These are phyloP conservation scores for Corapipo altera DNA, from an alignment of 2,113 vertebrate genomes.

Conservation along the genomic window DNA sequence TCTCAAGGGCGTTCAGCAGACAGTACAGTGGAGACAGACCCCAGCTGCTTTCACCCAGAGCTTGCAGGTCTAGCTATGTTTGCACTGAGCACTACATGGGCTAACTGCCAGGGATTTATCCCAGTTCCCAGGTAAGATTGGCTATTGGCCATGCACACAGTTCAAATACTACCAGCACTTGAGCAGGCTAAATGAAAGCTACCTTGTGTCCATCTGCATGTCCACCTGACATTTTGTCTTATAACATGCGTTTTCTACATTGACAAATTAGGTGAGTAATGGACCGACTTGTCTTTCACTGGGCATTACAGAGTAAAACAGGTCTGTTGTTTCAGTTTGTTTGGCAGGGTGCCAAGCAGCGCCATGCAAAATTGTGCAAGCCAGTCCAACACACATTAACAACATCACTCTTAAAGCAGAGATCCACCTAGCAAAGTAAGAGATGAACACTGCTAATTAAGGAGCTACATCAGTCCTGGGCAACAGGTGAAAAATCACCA, in stretches of 20 bases:
- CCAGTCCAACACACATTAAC: not conserved
- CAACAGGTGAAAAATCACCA: not conserved
- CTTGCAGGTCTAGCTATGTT: not conserved
- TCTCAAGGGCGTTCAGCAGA: fast-evolving
- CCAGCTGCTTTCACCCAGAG: not conserved
- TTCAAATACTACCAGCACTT: not conserved
- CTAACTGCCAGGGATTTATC: not conserved
- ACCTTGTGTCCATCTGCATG: not conserved
- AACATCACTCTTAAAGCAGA: not conserved
- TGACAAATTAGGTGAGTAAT: not conserved
- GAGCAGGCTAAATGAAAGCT: not conserved
- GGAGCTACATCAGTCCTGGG: not conserved
- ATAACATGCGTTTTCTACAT: fast-evolving
- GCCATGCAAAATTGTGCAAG: not conserved
- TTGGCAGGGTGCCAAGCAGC: not conserved
- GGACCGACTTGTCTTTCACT: not conserved
- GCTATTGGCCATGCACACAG: not conserved
- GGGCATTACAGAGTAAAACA: not conserved
- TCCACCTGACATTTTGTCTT: not conserved
- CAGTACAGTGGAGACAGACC: not conserved
- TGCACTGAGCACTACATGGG: fast-evolving
- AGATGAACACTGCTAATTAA: not conserved
- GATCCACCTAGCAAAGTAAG: not conserved
- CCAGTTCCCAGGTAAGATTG: not conserved
- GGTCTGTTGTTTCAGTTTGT: not conserved